These are phyloP conservation scores for Python bivittatus DNA, from an alignment of 2,113 vertebrate species.

Conservation along the genomic window DNA sequence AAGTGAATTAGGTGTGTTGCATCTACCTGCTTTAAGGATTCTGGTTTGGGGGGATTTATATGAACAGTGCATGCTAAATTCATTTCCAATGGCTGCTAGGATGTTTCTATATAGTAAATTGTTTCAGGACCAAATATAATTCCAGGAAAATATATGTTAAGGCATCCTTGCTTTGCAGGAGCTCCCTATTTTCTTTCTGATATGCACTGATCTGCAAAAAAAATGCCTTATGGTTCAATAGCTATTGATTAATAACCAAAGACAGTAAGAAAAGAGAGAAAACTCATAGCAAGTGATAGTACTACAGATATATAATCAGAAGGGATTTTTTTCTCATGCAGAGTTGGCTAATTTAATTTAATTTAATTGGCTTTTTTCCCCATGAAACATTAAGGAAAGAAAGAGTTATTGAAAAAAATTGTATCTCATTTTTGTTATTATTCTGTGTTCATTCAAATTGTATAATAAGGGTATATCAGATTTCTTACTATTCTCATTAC, in stretches of 20 bases:
- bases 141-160: slow-evolving; percentile 63
- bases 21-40: not conserved
- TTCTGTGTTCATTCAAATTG: no score
- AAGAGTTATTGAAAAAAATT: not conserved
- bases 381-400: not conserved
- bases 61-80: not conserved
- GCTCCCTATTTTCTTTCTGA: slow-evolving; percentile 62
- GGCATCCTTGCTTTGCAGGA: slow-evolving; percentile 56
- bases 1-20: not conserved
- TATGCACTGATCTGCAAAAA: slow-evolving; percentile 64
- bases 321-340: slow-evolving; percentile 28
- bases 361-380: slow-evolving; percentile 39
- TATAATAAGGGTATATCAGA: no score
- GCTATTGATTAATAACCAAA: slow-evolving; percentile 70
- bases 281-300: not conserved
- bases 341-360: slow-evolving; percentile 54
- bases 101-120: slow-evolving; percentile 5
- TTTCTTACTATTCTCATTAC: no score
- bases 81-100: not conserved
- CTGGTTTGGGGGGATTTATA: not conserved
- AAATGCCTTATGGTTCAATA: slow-evolving; percentile 58
- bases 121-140: slow-evolving; percentile 2
- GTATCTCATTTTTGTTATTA: not conserved
- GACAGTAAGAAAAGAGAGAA: slow-evolving; percentile 20
- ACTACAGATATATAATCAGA: not conserved